Conservation (phyloP, 1,140 invertebrate species). For the Apis florea region DNA sequence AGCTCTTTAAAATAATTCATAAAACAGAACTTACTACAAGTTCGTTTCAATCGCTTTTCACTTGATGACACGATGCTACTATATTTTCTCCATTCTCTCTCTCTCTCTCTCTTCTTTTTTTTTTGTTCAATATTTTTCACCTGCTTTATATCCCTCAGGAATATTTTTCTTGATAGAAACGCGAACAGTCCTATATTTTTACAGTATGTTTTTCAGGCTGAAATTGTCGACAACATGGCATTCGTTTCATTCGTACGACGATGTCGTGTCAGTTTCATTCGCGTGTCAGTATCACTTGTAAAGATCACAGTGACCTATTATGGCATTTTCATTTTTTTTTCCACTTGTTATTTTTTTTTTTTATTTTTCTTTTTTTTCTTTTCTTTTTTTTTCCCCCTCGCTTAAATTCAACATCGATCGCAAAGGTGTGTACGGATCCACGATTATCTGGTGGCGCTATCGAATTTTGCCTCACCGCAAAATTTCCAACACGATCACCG, state of each 20-base stretch:
- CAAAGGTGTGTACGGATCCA: neutral
- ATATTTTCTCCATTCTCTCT: neutral
- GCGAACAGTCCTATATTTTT: conserved; percentile 17
- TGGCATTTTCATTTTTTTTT: neutral
- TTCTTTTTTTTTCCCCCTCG: neutral
- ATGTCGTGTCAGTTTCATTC: conserved; percentile 35
- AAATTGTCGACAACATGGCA: conserved; percentile 20
- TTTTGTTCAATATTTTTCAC: neutral
- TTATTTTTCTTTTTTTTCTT: neutral
- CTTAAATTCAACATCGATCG: too few relatives aligned
- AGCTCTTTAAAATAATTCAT: neutral
- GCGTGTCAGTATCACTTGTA: neutral
- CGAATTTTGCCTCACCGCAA: conserved; percentile 11
- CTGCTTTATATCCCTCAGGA: neutral
- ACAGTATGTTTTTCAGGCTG: neutral
- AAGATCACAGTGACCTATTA: neutral
- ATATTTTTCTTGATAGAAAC: conserved; percentile 21
- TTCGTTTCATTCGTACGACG: conserved; percentile 5
- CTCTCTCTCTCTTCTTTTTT: neutral
- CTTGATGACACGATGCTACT: neutral
- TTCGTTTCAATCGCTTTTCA: neutral
- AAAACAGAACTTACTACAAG: neutral
- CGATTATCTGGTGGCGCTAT: conserved; percentile 26
- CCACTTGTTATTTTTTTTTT: neutral
- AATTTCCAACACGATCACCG: conserved; percentile 3